Conservation (phyloP, 2,113 vertebrate genomes). For the Macquaria australasica region DNA sequence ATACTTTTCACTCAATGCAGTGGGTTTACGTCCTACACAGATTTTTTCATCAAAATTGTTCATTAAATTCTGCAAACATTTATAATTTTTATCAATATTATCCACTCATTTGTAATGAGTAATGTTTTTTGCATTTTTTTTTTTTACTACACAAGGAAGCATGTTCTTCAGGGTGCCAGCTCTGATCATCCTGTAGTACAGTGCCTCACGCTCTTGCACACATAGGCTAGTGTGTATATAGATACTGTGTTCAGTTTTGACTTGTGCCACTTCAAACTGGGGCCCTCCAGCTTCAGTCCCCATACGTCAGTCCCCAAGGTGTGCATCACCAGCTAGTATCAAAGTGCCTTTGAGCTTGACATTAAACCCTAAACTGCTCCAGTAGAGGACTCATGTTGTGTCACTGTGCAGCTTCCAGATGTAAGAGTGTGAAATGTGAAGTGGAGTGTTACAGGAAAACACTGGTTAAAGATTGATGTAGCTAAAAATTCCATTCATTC, state of each 20-base stretch:
- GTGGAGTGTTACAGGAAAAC: neutral
- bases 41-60: too few relatives aligned
- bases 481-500: neutral
- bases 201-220: neutral
- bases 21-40: neutral
- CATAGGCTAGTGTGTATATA: neutral
- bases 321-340: neutral
- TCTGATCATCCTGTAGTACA: neutral
- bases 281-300: neutral
- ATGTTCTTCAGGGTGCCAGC: neutral
- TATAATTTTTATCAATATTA: too few relatives aligned
- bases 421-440: neutral
- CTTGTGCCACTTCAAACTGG: neutral
- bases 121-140: neutral
- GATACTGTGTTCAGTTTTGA: neutral
- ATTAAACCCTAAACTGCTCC: neutral
- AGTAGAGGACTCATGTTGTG: neutral
- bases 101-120: neutral
- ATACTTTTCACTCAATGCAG: neutral
- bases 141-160: neutral
- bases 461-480: slow-evolving; percentile 55
- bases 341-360: neutral
- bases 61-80: too few relatives aligned
- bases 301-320: neutral
- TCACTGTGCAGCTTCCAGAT: neutral